Base-by-base conservation (phyloP, 2,113 vertebrate genomes). In the Capreolus pygargus region DNA sequence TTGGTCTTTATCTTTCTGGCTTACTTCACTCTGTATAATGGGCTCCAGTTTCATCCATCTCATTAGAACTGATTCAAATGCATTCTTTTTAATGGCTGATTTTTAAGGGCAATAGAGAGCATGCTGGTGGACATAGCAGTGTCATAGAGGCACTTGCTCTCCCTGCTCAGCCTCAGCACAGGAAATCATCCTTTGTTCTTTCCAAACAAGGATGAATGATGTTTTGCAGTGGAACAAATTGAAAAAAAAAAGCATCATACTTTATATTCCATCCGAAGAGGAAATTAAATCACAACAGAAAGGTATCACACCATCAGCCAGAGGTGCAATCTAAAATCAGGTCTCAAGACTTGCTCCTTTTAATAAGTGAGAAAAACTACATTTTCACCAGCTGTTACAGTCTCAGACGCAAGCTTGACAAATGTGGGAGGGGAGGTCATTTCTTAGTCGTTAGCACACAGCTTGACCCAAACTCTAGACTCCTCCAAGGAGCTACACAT, bases 351-450 rank as follows among this genome's bases (percentile, higher is more conserved):
- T 76, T 91, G 55, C n/a, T 92, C 84, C 76, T 97, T 95, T 92
- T 95, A 94, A 98, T 96, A 93, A 93, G 86, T 91, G 91, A 86
- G 89, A 90, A 97, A 95, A 96, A 91, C 43, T 82, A 78, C 47
- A 93, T 95, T 94, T 89, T 93, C 52, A 74, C 86, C 25, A 96
- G 36, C 10, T 93, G 39, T 93, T 96, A 87, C 6, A 64, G 47
- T 78, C 33, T 85, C 50, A 88, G 92, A 88, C 23, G 21, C 30
- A 91, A 64, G 16, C 0, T 1, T 85, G 85, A 52, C 39, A 95
- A 94, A 86, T 52, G 12, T 78, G 28, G 39, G 52, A 78, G 57
- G 13, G 33, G 30, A 95, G 13, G 54, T 74, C 52, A 67, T 89
- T 84, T 94, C 57, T 83, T 90, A 25, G 67, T 92, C 17, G 93